Conservation (phyloP, 2,888 invertebrate genomes). For the Lamellibrachia columna region DNA sequence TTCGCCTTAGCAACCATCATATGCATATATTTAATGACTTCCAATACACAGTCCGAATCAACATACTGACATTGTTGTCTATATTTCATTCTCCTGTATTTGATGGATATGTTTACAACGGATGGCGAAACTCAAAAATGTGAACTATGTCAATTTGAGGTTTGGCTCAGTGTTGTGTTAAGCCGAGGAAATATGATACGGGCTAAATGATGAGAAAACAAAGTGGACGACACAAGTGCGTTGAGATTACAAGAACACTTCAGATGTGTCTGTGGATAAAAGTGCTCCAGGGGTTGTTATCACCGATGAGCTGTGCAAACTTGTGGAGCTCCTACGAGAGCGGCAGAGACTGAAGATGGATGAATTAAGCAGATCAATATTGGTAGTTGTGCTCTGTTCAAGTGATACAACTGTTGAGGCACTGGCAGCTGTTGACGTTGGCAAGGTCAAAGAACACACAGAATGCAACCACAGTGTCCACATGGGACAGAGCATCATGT, state of each 20-base stretch:
- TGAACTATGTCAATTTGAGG: not conserved
- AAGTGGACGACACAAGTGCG: not conserved
- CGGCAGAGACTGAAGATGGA: not conserved
- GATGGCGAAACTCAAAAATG: not conserved
- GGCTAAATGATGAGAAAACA: not conserved
- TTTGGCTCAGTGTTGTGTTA: not conserved
- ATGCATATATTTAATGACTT: not conserved
- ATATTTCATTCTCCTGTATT: not conserved
- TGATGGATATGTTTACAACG: not conserved
- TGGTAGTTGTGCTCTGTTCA: not conserved
- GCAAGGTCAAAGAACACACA: not conserved
- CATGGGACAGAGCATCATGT: not conserved
- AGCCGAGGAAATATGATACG: not conserved
- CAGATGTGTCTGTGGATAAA: not conserved
- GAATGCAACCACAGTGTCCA: not conserved
- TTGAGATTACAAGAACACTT: not conserved
- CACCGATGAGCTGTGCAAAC: not conserved
- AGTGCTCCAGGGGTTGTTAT: not conserved
- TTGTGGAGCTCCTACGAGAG: not conserved
- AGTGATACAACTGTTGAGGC: not conserved
- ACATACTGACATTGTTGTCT: not conserved
- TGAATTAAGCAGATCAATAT: constrained; percentile 8
- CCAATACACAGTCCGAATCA: not conserved
- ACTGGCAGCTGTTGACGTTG: not conserved
- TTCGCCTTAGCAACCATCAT: not conserved